Evolutionary conservation across 2,113 vertebrate species (phyloP).

Genomic region (Notothenia rossii): DNA sequence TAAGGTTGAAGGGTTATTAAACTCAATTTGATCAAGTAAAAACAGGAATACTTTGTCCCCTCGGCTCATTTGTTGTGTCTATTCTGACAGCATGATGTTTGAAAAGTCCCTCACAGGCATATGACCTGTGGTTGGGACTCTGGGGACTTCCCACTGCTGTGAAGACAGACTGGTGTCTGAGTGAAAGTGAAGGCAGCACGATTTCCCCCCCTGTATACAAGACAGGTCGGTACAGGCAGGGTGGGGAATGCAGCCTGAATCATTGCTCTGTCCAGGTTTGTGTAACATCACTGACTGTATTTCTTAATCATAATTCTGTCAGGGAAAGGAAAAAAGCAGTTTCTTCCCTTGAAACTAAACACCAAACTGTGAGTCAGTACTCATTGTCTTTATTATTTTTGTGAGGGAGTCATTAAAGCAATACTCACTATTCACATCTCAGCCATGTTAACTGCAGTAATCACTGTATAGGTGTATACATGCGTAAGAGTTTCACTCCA

Average conservation of each 20-base stretch:
- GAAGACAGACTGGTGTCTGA: not conserved
- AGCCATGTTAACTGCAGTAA: not conserved
- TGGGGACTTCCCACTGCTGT: not conserved
- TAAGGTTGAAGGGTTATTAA: no score
- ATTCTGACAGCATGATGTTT: no score
- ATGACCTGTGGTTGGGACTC: not conserved
- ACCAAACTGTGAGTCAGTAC: no score
- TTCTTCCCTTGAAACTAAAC: not conserved
- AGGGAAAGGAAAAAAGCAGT: not conserved
- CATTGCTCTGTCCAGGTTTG: constrained; percentile 7
- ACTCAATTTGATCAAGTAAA: no score
- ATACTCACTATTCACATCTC: not conserved
- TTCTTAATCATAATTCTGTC: constrained; percentile 4
- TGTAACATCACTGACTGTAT: not conserved
- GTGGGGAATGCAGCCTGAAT: constrained; percentile 37
- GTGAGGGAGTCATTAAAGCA: not conserved
- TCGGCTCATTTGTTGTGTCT: no score
- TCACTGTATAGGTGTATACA: not conserved
- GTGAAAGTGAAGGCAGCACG: constrained; percentile 19
- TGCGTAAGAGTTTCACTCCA: constrained; percentile 1
- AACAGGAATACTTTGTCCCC: no score
- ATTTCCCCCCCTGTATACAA: not conserved
- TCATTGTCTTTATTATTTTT: not conserved
- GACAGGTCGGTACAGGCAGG: not conserved
- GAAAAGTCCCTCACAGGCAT: no score